A percentile compares a stretch with the other conserved stretches of the same genome.
Evolutionary conservation across 2,113 vertebrate genomes (phyloP).

Genomic region (Daubentonia madagascariensis): DNA sequence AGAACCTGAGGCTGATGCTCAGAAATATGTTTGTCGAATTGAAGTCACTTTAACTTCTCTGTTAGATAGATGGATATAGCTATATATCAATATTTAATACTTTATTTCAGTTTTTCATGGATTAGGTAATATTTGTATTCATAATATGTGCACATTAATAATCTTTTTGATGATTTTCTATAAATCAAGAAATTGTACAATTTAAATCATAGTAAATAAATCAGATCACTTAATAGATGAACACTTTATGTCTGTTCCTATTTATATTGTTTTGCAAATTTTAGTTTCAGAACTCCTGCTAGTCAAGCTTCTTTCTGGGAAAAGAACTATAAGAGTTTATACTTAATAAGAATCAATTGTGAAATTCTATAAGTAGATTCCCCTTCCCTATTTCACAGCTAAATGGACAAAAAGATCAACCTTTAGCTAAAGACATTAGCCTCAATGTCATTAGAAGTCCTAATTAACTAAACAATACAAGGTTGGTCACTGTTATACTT

Average conservation of each 20-base stretch:
- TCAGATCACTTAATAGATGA: conserved; percentile 4
- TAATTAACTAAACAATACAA: not conserved
- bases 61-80: not conserved
- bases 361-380: not conserved
- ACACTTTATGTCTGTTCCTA: conserved; percentile 10
- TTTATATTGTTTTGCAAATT: conserved; percentile 29
- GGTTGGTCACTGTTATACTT: not conserved
- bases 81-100: not conserved
- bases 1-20: not conserved
- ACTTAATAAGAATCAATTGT: not conserved
- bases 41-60: not conserved
- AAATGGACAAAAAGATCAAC: not conserved
- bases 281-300: conserved; percentile 56
- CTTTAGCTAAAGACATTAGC: not conserved
- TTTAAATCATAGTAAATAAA: conserved; percentile 16
- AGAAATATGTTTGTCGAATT: not conserved
- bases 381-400: not conserved
- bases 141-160: conserved; percentile 5
- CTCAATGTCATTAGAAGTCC: not conserved
- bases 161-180: conserved; percentile 41
- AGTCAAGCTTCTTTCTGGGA: conserved; percentile 54
- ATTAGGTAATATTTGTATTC: conserved; percentile 13
- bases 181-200: conserved; percentile 21
- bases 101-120: conserved; percentile 6
- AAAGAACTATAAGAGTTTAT: not conserved